Percentiles rank a stretch among this genome's conserved stretches.
Evolutionary conservation across 2,797 vertebrate genomes (phyloP).

Genomic region (Heterohyrax brucei): DNA sequence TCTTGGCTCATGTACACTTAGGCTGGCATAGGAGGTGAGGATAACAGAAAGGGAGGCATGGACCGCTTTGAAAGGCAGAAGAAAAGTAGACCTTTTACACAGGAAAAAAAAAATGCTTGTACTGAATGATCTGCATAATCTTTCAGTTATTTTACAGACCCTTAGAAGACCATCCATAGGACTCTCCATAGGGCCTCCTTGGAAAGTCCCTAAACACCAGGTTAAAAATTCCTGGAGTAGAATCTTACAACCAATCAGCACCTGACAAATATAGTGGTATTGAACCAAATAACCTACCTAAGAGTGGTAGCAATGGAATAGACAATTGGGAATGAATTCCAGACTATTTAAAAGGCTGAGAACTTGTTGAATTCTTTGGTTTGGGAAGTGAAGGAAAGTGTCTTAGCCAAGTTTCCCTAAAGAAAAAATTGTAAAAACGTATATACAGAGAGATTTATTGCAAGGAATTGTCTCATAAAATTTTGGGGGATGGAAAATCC

Average conservation of each 20-base stretch:
- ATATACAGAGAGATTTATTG: neutral
- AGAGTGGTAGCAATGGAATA: neutral
- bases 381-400: neutral
- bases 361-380: neutral
- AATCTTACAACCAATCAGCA: conserved; percentile 44
- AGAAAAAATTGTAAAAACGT: neutral
- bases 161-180: neutral
- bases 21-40: neutral
- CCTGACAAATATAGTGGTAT: neutral
- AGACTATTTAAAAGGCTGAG: neutral
- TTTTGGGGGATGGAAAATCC: neutral
- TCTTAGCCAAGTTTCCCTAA: neutral
- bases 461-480: neutral
- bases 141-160: neutral
- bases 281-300: neutral
- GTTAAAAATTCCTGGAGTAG: neutral
- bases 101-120: too few species aligned
- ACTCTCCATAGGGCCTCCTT: neutral
- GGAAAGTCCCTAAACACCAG: neutral
- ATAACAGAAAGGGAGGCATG: neutral
- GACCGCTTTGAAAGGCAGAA: neutral
- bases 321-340: neutral
- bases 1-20: neutral
- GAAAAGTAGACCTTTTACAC: neutral
- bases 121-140: neutral